Evolutionary conservation across 2,888 invertebrate genomes (phyloP).

Genomic region (Oithona nana): DNA sequence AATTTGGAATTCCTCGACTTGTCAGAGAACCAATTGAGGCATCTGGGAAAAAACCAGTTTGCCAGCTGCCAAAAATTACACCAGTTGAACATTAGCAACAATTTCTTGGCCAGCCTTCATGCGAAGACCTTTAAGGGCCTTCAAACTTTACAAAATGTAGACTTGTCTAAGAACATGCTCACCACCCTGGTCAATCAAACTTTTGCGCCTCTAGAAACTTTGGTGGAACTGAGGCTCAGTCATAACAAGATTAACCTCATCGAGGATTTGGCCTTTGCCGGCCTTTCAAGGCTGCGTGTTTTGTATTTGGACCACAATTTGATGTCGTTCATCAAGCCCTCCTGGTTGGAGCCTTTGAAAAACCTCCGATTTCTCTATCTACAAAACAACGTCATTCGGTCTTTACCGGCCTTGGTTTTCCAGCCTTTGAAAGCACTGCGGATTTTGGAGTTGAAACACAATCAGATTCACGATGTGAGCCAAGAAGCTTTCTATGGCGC

Average conservation of each 20-base stretch:
- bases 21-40: slow-evolving; percentile 2
- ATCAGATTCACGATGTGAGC: slow-evolving; percentile 1
- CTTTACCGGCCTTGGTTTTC: background rate
- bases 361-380: slow-evolving; percentile 4
- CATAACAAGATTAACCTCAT: background rate
- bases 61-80: background rate
- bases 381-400: background rate
- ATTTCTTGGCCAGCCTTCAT: slow-evolving; percentile 7
- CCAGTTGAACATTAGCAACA: slow-evolving; percentile 5
- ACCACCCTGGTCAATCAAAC: background rate
- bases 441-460: background rate
- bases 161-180: slow-evolving; percentile 7
- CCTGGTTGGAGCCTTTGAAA: slow-evolving; percentile 5
- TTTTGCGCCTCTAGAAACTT: background rate
- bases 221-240: slow-evolving; percentile 4
- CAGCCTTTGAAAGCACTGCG: slow-evolving; percentile 3
- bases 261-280: background rate
- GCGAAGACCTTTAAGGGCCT: slow-evolving; percentile 1
- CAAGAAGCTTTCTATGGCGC: background rate
- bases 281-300: background rate
- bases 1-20: slow-evolving; percentile 9
- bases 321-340: background rate
- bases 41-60: slow-evolving; percentile 5
- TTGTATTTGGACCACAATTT: slow-evolving; percentile 8
- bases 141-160: background rate